Evolutionary conservation across 2,888 invertebrate species (phyloP), one percentile per base, ranked within the genome.

Genomic region (Keiferia lycopersicella): DNA sequence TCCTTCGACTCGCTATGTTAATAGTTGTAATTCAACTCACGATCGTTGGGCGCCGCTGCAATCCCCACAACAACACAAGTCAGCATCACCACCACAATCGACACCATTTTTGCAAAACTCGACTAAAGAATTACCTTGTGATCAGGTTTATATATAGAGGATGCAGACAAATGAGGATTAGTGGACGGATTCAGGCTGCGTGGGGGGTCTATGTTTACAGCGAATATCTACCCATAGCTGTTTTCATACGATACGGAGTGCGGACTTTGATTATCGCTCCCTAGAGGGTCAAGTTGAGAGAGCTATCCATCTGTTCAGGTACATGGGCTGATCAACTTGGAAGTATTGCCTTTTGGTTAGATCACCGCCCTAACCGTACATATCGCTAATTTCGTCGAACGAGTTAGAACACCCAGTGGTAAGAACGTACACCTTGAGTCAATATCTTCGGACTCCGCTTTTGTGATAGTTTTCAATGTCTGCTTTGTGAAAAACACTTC

Each of bases 131-230:
- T 77, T 10, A 16, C 77, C 77, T 76, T 78, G 70, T 72, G 75
- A 84, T 74, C 80, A 73, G 83, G 83, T 81, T 84, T 88, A 87
- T 90, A 89, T 90, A 88, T 75, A 70, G 71, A 45, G 60, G 60
- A 60, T 45, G 60, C 45, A 26, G 45, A 60, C 60, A 60, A 45
- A 45, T 41, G 45, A 22, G 60, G n/a, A 34, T 34, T 45, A 16
- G 45, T 26, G 60, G 56, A 30, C 22, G 22, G 18, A 22, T 51
- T 18, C 7, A 22, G 45, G 2, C 41, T 41, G 14, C 12, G 41
- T 3, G 41, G 14, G 41, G 41, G 41, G 41, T 41, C 14, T 14
- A 14, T 1, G 45, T n/a, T 45, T n/a, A 1, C 41, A 41, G n/a
- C n/a, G 41, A 14, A 34, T 7, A 34, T 10, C 8, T 34, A 1